A percentile compares a stretch with the other conserved stretches of the same genome.
Conservation (phyloP, 2,888 invertebrate genomes). For the Antheraea assamensis region DNA sequence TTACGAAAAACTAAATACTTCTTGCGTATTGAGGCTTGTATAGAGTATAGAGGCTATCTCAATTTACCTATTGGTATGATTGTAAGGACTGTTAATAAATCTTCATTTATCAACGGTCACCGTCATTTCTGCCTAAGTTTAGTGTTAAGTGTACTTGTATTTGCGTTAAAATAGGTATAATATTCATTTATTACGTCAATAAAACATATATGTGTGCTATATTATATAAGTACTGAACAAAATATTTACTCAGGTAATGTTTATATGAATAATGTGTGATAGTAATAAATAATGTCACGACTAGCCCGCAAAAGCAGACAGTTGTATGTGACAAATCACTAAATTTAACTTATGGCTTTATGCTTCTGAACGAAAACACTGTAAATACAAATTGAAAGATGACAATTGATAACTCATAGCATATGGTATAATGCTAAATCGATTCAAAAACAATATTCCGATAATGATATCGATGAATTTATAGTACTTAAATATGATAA, state of each 20-base stretch:
- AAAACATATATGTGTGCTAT: no score
- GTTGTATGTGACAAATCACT: no score
- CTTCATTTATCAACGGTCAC: not conserved
- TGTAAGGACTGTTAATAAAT: not conserved
- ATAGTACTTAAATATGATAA: not conserved
- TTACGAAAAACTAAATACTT: not conserved
- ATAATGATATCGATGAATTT: not conserved
- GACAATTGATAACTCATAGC: not conserved
- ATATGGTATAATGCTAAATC: not conserved
- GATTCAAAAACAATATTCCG: not conserved
- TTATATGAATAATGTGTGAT: no score
- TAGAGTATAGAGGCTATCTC: not conserved
- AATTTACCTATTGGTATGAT: not conserved
- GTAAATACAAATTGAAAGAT: no score
- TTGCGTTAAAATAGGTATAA: no score
- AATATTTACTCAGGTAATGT: no score
- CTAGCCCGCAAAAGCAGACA: not conserved
- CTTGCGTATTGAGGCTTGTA: not conserved
- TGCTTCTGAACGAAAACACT: no score
- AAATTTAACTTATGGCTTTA: no score
- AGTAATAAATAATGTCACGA: not conserved
- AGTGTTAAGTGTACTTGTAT: not conserved
- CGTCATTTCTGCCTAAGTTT: not conserved
- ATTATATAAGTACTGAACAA: no score
- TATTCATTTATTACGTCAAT: no score